Evolutionary conservation across 2,113 vertebrate species (phyloP).

Genomic region (Lasiurus cinereus): DNA sequence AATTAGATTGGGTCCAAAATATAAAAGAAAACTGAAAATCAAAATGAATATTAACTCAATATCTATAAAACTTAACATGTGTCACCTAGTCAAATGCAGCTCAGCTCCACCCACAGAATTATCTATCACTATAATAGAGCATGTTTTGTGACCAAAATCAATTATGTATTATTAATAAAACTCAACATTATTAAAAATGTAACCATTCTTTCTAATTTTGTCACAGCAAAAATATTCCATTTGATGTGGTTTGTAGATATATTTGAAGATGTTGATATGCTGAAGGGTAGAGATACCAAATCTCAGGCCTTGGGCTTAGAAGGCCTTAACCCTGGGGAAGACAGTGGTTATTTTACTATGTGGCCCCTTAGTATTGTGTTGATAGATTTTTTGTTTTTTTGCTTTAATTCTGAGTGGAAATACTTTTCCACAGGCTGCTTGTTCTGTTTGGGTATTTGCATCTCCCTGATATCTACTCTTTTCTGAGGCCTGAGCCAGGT

Average conservation of each 20-base stretch:
- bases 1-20: slow-evolving; percentile 24
- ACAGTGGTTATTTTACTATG: not conserved
- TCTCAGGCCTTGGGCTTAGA: not conserved
- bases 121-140: not conserved
- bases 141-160: not conserved
- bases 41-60: slow-evolving; percentile 60
- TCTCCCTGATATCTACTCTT: not conserved
- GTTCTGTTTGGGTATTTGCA: not conserved
- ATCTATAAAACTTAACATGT: slow-evolving; percentile 39
- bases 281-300: not conserved
- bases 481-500: not conserved
- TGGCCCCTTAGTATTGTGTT: not conserved
- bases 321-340: not conserved
- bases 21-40: slow-evolving; percentile 40
- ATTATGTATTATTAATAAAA: slow-evolving; percentile 73
- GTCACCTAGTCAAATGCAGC: not conserved
- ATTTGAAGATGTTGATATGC: not conserved
- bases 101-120: not conserved
- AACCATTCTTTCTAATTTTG: slow-evolving; percentile 6
- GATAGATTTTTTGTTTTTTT: not conserved
- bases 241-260: not conserved
- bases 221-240: not conserved
- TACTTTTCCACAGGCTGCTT: not conserved
- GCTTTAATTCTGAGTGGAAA: not conserved
- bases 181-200: slow-evolving; percentile 31